phyloP scores from a whole-genome alignment of 2,113 vertebrate species.

The Erpornis zantholeuca region DNA sequence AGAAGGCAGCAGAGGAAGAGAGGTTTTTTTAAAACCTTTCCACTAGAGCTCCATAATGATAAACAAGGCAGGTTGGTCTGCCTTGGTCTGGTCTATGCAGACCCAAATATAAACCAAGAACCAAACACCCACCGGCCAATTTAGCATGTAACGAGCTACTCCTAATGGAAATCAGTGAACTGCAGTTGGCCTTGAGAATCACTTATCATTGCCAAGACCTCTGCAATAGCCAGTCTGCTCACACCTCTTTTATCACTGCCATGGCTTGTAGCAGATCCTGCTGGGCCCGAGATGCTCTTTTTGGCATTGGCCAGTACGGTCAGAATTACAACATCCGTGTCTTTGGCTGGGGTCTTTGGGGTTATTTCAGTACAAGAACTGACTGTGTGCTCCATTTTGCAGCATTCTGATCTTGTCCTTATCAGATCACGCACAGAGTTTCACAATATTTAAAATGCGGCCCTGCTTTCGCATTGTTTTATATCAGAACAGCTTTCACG shows the following conservation, averaged over 20 bases:
- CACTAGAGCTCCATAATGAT: neutral
- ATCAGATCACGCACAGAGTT: neutral
- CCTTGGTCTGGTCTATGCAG: neutral
- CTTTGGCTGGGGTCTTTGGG: neutral
- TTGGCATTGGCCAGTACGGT: neutral
- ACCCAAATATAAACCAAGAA: neutral
- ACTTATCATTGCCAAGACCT: constrained; percentile 21
- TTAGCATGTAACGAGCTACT: constrained; percentile 11
- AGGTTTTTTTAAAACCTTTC: neutral
- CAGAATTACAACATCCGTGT: neutral
- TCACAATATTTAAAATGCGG: neutral
- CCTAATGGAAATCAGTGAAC: constrained; percentile 5
- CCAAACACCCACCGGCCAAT: neutral
- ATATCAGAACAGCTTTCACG: neutral
- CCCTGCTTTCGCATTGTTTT: neutral
- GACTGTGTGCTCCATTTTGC: neutral
- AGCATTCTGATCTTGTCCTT: neutral
- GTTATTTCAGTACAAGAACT: neutral
- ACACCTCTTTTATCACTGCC: constrained; percentile 1
- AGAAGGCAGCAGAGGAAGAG: neutral
- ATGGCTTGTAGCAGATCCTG: neutral
- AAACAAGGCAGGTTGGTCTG: neutral
- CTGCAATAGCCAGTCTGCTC: neutral
- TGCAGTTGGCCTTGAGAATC: constrained; percentile 16
- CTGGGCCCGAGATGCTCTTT: neutral